A percentile compares a stretch with the other conserved stretches of the same genome.
These are phyloP conservation scores for Eilema caniola DNA, from an alignment of 2,888 invertebrate species.

Conservation along the genomic window DNA sequence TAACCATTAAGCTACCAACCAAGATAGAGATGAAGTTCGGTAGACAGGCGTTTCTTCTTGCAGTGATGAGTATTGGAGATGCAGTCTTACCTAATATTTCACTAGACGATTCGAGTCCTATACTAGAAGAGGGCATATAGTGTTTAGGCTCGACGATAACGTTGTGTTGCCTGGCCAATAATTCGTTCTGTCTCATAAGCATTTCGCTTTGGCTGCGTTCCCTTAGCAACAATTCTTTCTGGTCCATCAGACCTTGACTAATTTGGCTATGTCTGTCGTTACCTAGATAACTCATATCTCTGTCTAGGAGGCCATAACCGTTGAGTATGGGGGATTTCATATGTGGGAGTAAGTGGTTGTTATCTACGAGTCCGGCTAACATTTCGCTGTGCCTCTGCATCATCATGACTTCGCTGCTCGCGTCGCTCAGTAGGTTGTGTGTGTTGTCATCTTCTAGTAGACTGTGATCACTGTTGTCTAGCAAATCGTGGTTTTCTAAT, in stretches of 20 bases:
- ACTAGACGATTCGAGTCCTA: slow-evolving; percentile 81
- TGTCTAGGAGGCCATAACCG: slow-evolving; percentile 77
- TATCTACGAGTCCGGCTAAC: slow-evolving; percentile 76
- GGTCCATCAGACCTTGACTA: slow-evolving; percentile 73
- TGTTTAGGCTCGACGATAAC: slow-evolving; percentile 76
- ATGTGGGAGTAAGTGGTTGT: slow-evolving; percentile 71
- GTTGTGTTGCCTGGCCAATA: slow-evolving; percentile 75
- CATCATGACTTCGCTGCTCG: slow-evolving; percentile 73
- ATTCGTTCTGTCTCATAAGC: slow-evolving; percentile 78
- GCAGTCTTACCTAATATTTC: slow-evolving; percentile 81
- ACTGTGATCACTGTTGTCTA: slow-evolving; percentile 82
- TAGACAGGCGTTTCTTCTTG: slow-evolving; percentile 4
- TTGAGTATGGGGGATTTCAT: slow-evolving; percentile 74
- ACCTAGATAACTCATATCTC: slow-evolving; percentile 75
- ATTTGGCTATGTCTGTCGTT: slow-evolving; percentile 80
- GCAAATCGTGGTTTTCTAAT: slow-evolving; percentile 79
- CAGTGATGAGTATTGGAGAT: slow-evolving; percentile 11
- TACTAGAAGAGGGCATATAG: slow-evolving; percentile 76
- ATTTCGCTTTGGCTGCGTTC: slow-evolving; percentile 75
- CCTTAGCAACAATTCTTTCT: slow-evolving; percentile 73
- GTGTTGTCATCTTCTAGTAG: slow-evolving; percentile 78
- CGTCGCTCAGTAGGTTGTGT: slow-evolving; percentile 76
- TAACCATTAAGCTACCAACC: no score
- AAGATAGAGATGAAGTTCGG: slow-evolving; percentile 9
- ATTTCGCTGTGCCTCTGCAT: slow-evolving; percentile 80